These are phyloP conservation scores for Cephalopterus ornatus DNA, from an alignment of 2,113 vertebrate genomes.

Conservation along the genomic window DNA sequence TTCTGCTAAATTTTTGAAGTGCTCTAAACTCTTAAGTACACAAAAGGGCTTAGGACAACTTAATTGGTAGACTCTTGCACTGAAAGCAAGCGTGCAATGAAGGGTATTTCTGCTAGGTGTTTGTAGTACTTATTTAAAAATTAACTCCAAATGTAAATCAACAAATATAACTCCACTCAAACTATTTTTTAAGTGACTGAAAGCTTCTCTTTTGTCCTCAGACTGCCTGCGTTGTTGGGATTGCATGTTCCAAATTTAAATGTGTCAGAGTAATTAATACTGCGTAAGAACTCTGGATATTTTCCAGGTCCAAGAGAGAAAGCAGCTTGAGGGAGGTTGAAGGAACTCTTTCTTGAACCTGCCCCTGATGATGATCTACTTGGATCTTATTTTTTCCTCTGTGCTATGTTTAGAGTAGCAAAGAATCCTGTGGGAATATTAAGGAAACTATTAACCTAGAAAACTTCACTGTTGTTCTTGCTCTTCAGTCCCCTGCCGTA, in stretches of 20 bases:
- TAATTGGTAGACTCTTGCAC: not conserved
- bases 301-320: not conserved
- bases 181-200: not conserved
- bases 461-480: conserved; percentile 45
- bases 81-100: not conserved
- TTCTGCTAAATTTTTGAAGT: not conserved
- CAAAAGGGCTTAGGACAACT: not conserved
- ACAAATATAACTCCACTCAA: not conserved
- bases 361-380: conserved; percentile 13
- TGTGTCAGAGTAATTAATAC: not conserved
- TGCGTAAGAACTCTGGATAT: not conserved
- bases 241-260: not conserved
- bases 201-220: not conserved
- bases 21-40: not conserved
- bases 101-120: not conserved
- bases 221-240: not conserved
- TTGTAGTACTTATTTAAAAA: not conserved
- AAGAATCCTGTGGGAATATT: conserved; percentile 51
- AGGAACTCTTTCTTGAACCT: conserved; percentile 29
- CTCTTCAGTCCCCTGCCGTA: not conserved
- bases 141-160: not conserved
- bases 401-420: conserved; percentile 44
- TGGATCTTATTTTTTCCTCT: conserved; percentile 33
- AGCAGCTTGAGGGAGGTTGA: not conserved
- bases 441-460: conserved; percentile 63